Base-by-base conservation (phyloP, 2,888 invertebrate species). In the Eupithecia inturbata region DNA sequence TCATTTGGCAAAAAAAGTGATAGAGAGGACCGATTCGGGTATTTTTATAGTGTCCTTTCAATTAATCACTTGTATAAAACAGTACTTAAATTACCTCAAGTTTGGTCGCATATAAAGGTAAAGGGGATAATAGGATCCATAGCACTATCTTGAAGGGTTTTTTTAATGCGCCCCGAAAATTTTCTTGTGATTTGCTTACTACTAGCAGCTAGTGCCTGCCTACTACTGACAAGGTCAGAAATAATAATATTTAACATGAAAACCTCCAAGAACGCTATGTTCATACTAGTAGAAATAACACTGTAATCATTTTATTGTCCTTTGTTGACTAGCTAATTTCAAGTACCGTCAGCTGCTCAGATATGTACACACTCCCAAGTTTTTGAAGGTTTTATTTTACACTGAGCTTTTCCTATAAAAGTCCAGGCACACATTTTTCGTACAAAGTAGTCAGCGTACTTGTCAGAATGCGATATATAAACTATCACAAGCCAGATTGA, bases 241-340 rank as follows among this genome's bases (percentile, higher is more conserved):
- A 53, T 53, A 53, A 53, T 57, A 57, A 22, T 26, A 26, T 10
- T 53, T 2, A 22, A 22, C 53, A 53, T 22, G 26, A 57, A 53
- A 45, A 53, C 12, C 53, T 53, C 53, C 22, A 3, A 53, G 26
- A 26, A 26, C 26, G 12, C 45, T 45, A 22, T 26, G 26, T 57
- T 22, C 10, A 22, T 49, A 26, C 53, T 26, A 9, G 4, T 12
- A 14, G 10, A 57, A 75, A 70, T 53, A 31, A 33, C 70, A 67
- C 39, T n/a, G 75, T 71, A 66, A 45, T 76, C 12, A 76, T 68
- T 71, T 66, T 67, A 76, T 71, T 73, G 75, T 75, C 72, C 75
- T 75, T 68, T 72, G 75, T 75, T 70, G 72, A 70, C 53, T 60
- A 45, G 63, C 49, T 60, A 72, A 72, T 72, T 73, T 36, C n/a